Evolutionary conservation across 2,797 vertebrate species (phyloP).

Genomic region (Thunnus albacares): DNA sequence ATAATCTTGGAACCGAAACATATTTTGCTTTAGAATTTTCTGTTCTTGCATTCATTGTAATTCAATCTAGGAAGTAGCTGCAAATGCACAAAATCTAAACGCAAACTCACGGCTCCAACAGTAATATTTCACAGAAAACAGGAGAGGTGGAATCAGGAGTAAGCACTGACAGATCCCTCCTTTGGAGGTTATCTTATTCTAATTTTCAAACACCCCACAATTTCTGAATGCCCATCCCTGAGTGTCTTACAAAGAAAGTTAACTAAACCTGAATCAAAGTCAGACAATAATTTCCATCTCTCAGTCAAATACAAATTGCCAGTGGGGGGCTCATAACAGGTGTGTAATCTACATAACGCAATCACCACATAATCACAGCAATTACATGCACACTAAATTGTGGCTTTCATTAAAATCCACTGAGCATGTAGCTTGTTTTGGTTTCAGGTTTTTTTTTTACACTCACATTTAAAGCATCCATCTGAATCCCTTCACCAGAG

Average conservation of each 20-base stretch:
- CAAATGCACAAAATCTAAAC: constrained; percentile 31
- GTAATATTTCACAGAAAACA: constrained; percentile 13
- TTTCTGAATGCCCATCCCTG: constrained; percentile 11
- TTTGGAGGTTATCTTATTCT: constrained; percentile 19
- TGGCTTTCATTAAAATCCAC: constrained; percentile 57
- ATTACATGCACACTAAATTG: constrained; percentile 68
- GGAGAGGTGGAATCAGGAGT: neutral
- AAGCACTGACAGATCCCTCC: constrained; percentile 1
- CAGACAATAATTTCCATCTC: constrained; percentile 55
- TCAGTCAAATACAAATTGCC: constrained; percentile 55
- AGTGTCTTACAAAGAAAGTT: constrained; percentile 41
- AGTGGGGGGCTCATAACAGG: constrained; percentile 59
- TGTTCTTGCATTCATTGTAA: neutral
- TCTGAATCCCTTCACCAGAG: neutral
- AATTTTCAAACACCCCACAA: constrained; percentile 10
- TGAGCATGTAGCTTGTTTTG: constrained; percentile 45
- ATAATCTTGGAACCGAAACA: neutral
- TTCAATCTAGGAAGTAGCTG: constrained; percentile 3
- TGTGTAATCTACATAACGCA: constrained; percentile 79
- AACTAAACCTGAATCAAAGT: constrained; percentile 57
- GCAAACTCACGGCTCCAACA: neutral
- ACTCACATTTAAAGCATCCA: constrained; percentile 10
- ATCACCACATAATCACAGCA: constrained; percentile 78
- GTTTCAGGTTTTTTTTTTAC: constrained; percentile 18
- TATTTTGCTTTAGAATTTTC: constrained; percentile 14